A percentile compares a stretch with the other conserved stretches of the same genome.
Evolutionary conservation across 2,888 invertebrate species (phyloP).

Genomic region (Nomada ferruginata): DNA sequence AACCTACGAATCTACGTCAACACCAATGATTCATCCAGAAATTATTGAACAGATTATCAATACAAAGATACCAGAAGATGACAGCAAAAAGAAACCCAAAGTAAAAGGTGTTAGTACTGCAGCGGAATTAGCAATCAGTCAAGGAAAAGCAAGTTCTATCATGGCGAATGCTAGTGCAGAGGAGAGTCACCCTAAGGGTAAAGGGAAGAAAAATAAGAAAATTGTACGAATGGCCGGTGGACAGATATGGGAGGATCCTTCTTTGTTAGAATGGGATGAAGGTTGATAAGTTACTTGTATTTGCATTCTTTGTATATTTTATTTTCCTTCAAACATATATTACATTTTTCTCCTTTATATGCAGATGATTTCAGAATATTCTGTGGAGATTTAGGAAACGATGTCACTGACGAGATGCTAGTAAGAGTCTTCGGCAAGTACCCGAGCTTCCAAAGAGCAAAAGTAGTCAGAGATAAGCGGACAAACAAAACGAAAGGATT

Average conservation of each 20-base stretch:
- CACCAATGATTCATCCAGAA: conserved; percentile 81
- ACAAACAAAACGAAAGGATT: conserved; percentile 99
- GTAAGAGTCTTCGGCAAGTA: conserved; percentile 97
- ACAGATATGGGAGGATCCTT: conserved; percentile 97
- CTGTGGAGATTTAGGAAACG: conserved; percentile 99
- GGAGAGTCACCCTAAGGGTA: conserved; percentile 82
- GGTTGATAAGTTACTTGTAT: conserved; percentile 81
- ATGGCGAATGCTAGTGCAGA: conserved; percentile 83
- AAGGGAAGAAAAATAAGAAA: conserved; percentile 88
- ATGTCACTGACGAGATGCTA: conserved; percentile 99
- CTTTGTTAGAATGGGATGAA: conserved; percentile 97
- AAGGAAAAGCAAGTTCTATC: conserved; percentile 85
- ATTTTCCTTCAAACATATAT: conserved; percentile 21
- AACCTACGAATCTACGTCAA: conserved; percentile 81
- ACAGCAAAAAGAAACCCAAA: conserved; percentile 86
- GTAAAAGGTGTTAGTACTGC: conserved; percentile 88
- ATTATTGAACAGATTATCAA: conserved; percentile 82
- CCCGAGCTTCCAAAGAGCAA: conserved; percentile 96
- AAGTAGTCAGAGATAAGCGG: conserved; percentile 97
- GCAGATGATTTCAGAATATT: conserved; percentile 98
- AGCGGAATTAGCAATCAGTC: conserved; percentile 88
- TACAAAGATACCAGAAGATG: conserved; percentile 82
- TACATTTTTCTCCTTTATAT: conserved; percentile 31
- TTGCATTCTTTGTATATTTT: conserved; percentile 5
- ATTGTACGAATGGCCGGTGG: conserved; percentile 97